A percentile compares a stretch with the other conserved stretches of the same genome.
Conservation (phyloP, 23 tunicate species). For the Trididemnum nubilum region DNA sequence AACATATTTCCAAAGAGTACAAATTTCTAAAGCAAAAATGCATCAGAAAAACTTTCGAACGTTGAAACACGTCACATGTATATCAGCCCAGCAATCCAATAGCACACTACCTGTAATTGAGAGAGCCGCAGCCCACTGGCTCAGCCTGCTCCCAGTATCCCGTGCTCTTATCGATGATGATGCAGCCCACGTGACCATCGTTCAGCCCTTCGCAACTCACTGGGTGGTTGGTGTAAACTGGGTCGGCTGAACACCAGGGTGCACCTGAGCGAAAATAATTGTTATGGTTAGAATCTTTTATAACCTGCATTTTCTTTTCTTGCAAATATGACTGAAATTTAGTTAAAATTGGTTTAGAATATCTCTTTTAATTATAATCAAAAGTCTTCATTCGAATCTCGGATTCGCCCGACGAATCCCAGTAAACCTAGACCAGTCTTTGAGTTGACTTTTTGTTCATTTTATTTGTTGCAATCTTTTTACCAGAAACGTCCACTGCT, state of each 20-base stretch:
- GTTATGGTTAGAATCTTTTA: not conserved
- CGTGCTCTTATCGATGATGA: slow-evolving; percentile 59
- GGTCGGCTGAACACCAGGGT: slow-evolving; percentile 86
- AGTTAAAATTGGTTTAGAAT: not conserved
- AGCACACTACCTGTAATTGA: slow-evolving; percentile 47
- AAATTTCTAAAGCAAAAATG: too few relatives aligned
- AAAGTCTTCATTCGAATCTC: too few relatives aligned
- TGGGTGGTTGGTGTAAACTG: slow-evolving; percentile 69
- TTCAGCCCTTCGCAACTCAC: slow-evolving; percentile 66
- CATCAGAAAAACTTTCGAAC: too few relatives aligned
- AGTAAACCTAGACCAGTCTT: too few relatives aligned
- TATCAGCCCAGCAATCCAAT: too few relatives aligned
- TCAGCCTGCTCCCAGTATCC: slow-evolving; percentile 71
- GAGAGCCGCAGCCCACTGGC: slow-evolving; percentile 77
- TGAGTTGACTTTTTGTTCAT: too few relatives aligned
- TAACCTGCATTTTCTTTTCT: not conserved
- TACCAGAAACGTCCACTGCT: too few relatives aligned
- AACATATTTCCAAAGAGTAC: too few relatives aligned
- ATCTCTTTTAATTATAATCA: too few relatives aligned
- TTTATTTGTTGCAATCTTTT: too few relatives aligned
- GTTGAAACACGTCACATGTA: too few relatives aligned
- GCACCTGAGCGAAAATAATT: slow-evolving; percentile 10
- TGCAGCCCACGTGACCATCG: slow-evolving; percentile 67
- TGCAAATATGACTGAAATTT: not conserved
- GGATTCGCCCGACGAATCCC: too few relatives aligned